Evolutionary conservation across 2,113 vertebrate species (phyloP), one percentile per base, ranked within the genome.

Genomic region (Hymenochirus boettgeri): DNA sequence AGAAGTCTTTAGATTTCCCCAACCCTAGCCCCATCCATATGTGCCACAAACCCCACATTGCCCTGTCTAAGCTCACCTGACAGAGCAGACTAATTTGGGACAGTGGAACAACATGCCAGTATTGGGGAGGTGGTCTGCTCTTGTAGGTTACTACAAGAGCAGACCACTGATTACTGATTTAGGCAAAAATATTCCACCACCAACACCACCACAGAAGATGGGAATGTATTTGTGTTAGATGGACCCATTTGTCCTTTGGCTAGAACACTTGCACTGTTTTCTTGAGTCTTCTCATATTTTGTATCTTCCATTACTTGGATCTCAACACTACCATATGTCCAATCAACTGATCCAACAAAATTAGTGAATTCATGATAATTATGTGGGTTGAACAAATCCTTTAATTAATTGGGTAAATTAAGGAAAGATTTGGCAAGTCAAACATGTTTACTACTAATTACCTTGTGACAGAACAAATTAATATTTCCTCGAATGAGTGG

Each of bases 361-460:
- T 65, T 31, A 57, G 69, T 58, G 67, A 35, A 58, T 37, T 51
- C 24, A 21, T 48, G 10, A 25, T 25, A 35, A 26, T 37, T 50
- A 35, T 58, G 39, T 57, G 55, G 46, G 45, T 55, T 39, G 31
- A 50, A 57, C n/a, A 50, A 51, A 62, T 62, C 63, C 29, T 9
- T 23, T 46, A 75, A 62, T 56, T 73, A 72, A 71, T 65, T 72
- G 75, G 69, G 67, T 62, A 61, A 51, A 72, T 46, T 63, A 67
- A 73, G 27, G 58, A 74, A 58, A 77, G 74, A 60, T 64, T 31
- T 71, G 72, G 67, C 64, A 74, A 66, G 70, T 69, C 71, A 75
- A 75, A 54, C 61, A 70, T 69, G 72, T 82, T 76, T 77, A 75
- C 73, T 69, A 77, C 72, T 74, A 74, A 79, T 82, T 72, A 71